Evolutionary conservation across 1,140 invertebrate genomes (phyloP).

Genomic region (Oncopeltus fasciatus): DNA sequence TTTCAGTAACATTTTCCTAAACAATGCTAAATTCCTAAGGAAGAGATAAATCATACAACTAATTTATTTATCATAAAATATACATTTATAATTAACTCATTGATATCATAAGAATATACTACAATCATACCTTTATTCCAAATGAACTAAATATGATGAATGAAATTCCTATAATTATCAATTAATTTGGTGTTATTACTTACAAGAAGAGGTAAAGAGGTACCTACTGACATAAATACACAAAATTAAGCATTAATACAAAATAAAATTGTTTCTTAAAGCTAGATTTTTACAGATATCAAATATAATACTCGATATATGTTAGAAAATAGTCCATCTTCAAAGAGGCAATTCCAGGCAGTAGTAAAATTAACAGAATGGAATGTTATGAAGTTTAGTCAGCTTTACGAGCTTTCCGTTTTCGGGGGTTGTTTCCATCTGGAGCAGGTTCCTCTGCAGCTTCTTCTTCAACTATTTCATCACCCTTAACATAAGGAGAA

Average conservation of each 20-base stretch:
- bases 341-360: no score
- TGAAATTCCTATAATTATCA: background rate
- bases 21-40: no score
- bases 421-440: constrained; percentile 30
- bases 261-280: background rate
- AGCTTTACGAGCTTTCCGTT: constrained; percentile 45
- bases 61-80: no score
- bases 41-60: no score
- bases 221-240: background rate
- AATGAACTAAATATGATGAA: background rate
- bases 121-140: no score
- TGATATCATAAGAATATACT: no score
- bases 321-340: background rate
- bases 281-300: background rate
- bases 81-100: no score
- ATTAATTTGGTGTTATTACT: constrained; percentile 13
- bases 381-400: constrained; percentile 30
- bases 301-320: background rate
- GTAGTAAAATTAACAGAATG: no score
- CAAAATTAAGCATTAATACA: background rate
- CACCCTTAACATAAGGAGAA: no score
- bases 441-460: constrained; percentile 12
- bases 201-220: constrained; percentile 11
- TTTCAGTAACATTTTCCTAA: no score
- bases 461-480: constrained; percentile 39